Percentiles rank a stretch among this genome's conserved stretches.
These are phyloP conservation scores for Antheraea yamamai DNA, from an alignment of 2,888 invertebrate species.

Conservation along the genomic window DNA sequence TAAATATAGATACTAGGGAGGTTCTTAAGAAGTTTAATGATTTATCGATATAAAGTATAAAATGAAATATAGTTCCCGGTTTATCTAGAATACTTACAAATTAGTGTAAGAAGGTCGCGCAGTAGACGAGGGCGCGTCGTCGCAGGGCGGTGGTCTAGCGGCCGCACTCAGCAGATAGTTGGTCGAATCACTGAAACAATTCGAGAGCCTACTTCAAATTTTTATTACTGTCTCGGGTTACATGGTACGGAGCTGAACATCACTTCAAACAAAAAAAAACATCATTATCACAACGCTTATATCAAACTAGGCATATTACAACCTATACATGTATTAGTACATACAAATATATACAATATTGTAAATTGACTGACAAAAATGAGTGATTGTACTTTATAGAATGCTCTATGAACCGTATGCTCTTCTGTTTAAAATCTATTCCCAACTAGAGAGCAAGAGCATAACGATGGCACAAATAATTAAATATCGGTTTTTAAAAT, in stretches of 20 bases:
- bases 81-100: constrained; percentile 50
- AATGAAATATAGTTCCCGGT: neutral
- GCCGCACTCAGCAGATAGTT: constrained; percentile 77
- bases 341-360: too few relatives aligned
- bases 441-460: too few relatives aligned
- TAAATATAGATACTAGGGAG: neutral
- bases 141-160: constrained; percentile 66
- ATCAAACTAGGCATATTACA: too few relatives aligned
- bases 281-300: neutral
- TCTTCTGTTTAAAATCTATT: too few relatives aligned
- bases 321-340: too few relatives aligned
- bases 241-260: constrained; percentile 32
- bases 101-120: constrained; percentile 56
- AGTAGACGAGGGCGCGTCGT: constrained; percentile 49
- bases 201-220: constrained; percentile 80
- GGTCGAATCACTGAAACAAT: constrained; percentile 80
- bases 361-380: too few relatives aligned
- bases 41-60: neutral
- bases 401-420: too few relatives aligned
- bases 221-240: constrained; percentile 75
- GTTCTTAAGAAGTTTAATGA: neutral
- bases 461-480: too few relatives aligned
- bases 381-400: too few relatives aligned
- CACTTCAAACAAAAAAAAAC: neutral
- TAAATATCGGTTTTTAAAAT: too few relatives aligned